phyloP scores from a whole-genome alignment of 2,888 invertebrate species.

The Thecocarcelia acutangulata region DNA sequence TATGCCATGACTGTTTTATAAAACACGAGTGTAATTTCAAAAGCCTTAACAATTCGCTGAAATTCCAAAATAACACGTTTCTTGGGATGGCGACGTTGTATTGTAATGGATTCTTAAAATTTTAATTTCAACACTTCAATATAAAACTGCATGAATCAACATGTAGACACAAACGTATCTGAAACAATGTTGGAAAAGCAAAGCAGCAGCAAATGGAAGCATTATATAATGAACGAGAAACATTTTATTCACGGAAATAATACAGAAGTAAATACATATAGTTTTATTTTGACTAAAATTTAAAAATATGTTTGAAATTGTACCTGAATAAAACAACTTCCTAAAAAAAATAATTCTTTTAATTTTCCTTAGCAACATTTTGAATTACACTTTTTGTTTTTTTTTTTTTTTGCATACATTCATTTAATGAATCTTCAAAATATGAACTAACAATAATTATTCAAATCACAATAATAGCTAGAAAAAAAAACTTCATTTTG shows the following conservation, averaged over 20 bases:
- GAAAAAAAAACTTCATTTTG: too few species aligned
- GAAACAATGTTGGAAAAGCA: not conserved
- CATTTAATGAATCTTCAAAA: too few species aligned
- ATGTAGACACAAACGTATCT: not conserved
- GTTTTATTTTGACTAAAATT: too few species aligned
- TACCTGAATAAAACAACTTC: conserved; percentile 13
- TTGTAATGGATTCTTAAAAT: not conserved
- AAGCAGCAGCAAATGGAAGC: not conserved
- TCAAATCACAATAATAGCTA: too few species aligned
- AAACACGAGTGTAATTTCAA: conserved; percentile 18
- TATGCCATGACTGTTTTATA: conserved; percentile 86
- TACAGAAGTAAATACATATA: too few species aligned
- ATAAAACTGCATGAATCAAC: not conserved
- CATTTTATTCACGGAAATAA: too few species aligned
- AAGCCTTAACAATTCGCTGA: conserved; percentile 5
- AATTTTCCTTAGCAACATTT: too few species aligned
- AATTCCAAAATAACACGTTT: conserved; percentile 58
- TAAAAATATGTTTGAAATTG: conserved; percentile 1
- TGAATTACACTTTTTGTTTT: too few species aligned
- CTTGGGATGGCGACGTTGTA: not conserved
- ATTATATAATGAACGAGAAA: not conserved
- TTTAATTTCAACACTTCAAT: too few species aligned
- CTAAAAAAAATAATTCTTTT: too few species aligned
- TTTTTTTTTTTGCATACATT: too few species aligned
- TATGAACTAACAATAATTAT: too few species aligned